Conservation (phyloP, 2,888 invertebrate genomes). For the Steinernema hermaphroditum region DNA sequence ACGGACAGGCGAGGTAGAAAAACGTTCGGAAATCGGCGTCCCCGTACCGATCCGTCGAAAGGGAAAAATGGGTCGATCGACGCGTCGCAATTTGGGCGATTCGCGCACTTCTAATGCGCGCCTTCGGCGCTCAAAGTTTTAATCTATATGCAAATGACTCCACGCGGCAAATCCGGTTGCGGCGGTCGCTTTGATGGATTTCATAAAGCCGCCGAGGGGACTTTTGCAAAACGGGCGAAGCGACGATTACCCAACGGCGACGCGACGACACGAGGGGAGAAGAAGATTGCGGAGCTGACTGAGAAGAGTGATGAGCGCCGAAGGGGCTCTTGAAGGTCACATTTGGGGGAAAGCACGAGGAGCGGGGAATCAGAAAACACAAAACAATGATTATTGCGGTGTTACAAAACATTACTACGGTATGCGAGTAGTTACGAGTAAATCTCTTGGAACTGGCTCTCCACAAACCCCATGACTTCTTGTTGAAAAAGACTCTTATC, state of each 20-base stretch:
- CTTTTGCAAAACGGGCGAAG: conserved; percentile 10
- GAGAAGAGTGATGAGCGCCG: not conserved
- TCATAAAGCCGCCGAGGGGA: not conserved
- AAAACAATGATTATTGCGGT: too few species aligned
- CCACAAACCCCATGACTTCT: too few species aligned
- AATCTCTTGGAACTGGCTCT: too few species aligned
- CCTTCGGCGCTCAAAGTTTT: conserved; percentile 27
- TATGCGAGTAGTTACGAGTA: too few species aligned
- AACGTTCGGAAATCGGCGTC: conserved; percentile 8
- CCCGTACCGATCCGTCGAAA: conserved; percentile 29
- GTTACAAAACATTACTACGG: too few species aligned
- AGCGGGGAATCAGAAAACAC: not conserved
- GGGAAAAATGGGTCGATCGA: conserved; percentile 22
- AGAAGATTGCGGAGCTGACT: not conserved
- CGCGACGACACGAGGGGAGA: not conserved
- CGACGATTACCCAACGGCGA: conserved; percentile 5
- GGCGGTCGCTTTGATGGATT: conserved; percentile 23
- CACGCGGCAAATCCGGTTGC: conserved; percentile 15
- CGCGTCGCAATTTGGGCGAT: conserved; percentile 27
- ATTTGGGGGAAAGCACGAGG: not conserved
- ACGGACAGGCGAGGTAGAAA: not conserved
- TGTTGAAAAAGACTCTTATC: too few species aligned
- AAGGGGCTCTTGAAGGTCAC: not conserved
- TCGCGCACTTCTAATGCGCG: conserved; percentile 26
- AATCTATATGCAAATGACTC: conserved; percentile 30